Evolutionary conservation across 2,888 invertebrate genomes (phyloP), one percentile per base, ranked within the genome.

Genomic region (Quadriops clusia): DNA sequence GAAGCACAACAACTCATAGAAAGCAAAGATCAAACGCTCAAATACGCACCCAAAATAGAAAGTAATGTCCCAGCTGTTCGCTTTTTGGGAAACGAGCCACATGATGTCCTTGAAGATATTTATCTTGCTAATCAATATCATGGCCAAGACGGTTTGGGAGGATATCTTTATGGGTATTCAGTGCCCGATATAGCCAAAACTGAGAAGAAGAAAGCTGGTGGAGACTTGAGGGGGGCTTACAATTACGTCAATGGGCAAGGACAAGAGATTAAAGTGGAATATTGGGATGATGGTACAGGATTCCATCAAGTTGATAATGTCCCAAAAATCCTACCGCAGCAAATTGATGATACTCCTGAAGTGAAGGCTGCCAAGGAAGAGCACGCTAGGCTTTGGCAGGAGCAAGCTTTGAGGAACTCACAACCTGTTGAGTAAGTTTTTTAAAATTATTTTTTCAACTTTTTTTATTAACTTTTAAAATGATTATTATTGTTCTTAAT

Each of bases 251-350:
- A 70, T 41, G 70, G 72, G 2, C 50, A 59, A 36, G 71, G 73
- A 11, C 65, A 72, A 32, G 63, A 70, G 34, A 67, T 77, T 34
- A 70, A 73, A 64, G 74, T 76, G 3, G 67, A 72, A 38, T 82
- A 82, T 56, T 80, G 77, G 71, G 78, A 80, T 34, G 78, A 80
- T 51, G 70, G 72, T 40, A 65, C 70, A 40, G 83, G 82, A n/a
- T 82, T 82, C 65, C 81, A 82, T 59, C 80, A 81, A 39, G 72
- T 76, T 35, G 81, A 81, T 49, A 80, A 82, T 52, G 60, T 77
- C 3, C 76, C 77, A 8, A 71, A 72, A 45, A 65, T 71, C 28
- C 64, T 65, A 28, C 70, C 75, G 30, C 60, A 67, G 50, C 76
- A 72, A 1, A 69, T 70, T 7, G 70, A 74, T 39, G 81, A 81